Evolutionary conservation across 2,797 vertebrate genomes (phyloP).

Genomic region (Tarsius wallacei): DNA sequence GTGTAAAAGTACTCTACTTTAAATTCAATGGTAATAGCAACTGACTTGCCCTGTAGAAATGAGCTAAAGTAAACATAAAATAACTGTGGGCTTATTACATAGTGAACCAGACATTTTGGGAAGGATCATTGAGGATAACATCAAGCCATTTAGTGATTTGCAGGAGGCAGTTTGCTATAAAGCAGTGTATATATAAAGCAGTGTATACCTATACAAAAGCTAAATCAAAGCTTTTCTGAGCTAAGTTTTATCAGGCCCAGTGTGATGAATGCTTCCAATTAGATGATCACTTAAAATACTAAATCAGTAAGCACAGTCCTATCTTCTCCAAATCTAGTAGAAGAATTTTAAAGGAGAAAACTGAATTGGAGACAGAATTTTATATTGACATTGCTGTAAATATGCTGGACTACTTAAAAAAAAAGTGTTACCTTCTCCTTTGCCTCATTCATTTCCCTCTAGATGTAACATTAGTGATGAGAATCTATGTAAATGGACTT

Average conservation of each 20-base stretch:
- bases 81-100: background rate
- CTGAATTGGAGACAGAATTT: background rate
- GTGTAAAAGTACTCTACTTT: constrained; percentile 54
- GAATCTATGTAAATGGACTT: background rate
- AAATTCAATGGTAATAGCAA: constrained; percentile 49
- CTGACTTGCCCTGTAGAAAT: constrained; percentile 44
- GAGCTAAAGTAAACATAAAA: constrained; percentile 57
- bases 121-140: background rate
- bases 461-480: background rate
- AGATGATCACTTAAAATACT: background rate
- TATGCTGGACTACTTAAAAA: background rate
- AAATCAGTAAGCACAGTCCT: background rate
- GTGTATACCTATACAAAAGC: no score
- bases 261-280: background rate
- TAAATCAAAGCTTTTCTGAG: background rate
- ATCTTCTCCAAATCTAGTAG: background rate
- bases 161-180: background rate
- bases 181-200: background rate
- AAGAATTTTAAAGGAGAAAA: constrained; percentile 45
- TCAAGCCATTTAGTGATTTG: background rate
- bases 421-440: background rate
- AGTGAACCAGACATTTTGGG: constrained; percentile 11
- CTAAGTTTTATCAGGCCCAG: background rate
- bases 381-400: background rate
- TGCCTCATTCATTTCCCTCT: background rate